Percentiles rank a stretch among this genome's conserved stretches.
phyloP scores from a whole-genome alignment of 2,888 invertebrate genomes.

The Phaedon cochleariae region DNA sequence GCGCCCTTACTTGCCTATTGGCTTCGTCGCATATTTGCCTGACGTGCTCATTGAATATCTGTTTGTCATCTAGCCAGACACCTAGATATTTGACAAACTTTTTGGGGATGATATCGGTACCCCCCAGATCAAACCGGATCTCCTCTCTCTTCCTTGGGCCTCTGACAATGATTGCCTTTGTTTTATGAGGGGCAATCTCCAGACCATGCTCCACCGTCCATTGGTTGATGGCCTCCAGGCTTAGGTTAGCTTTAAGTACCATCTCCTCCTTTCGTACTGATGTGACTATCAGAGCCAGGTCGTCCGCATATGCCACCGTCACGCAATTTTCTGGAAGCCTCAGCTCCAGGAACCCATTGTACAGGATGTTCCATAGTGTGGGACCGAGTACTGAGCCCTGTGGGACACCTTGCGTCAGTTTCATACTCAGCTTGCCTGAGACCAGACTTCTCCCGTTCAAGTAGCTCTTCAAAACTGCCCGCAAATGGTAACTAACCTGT shows the following conservation, averaged over 20 bases:
- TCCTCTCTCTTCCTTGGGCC: not conserved
- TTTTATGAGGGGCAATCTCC: not conserved
- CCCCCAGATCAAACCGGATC: not conserved
- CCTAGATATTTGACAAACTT: slow-evolving; percentile 23
- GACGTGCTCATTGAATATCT: slow-evolving; percentile 9
- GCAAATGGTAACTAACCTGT: not conserved
- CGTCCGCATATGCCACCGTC: not conserved
- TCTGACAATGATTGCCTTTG: not conserved
- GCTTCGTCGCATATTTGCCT: not conserved
- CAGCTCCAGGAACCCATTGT: not conserved
- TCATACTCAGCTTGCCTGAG: not conserved
- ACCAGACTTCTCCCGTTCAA: not conserved
- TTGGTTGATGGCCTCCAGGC: not conserved
- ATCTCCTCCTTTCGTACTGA: not conserved
- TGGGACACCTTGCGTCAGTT: not conserved
- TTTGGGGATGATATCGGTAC: not conserved
- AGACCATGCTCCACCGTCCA: not conserved
- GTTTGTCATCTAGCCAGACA: slow-evolving; percentile 19
- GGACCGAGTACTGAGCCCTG: not conserved
- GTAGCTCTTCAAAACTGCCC: not conserved
- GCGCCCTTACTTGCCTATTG: not conserved
- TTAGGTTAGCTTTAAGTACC: not conserved
- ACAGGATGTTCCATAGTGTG: not conserved
- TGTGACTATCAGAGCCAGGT: not conserved
- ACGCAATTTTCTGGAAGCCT: not conserved